Conservation (phyloP, 2,113 vertebrate genomes). For the Pelmatolapia mariae region DNA sequence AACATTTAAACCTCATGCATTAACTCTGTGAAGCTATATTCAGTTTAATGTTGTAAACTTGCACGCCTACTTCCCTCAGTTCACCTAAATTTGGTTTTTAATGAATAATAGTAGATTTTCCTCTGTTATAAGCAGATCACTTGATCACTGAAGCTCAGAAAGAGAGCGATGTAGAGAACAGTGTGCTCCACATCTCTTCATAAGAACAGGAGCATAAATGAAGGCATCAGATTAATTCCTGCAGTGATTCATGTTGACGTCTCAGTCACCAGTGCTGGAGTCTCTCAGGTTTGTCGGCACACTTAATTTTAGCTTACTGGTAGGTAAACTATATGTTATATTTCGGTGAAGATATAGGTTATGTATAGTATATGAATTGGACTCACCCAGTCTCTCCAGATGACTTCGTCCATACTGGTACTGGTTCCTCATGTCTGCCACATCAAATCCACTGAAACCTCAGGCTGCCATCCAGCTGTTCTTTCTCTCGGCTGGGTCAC, state of each 20-base stretch:
- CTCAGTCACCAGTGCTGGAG: neutral
- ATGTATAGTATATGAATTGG: neutral
- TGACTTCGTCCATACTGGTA: constrained; percentile 2
- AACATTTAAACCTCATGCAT: neutral
- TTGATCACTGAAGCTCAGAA: neutral
- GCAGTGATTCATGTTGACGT: neutral
- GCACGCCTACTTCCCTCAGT: neutral
- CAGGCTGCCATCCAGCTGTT: neutral
- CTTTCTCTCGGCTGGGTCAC: neutral
- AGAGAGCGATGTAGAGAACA: neutral
- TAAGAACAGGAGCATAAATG: neutral
- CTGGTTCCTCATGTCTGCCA: constrained; percentile 42
- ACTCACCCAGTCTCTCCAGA: constrained; percentile 41
- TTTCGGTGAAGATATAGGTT: neutral
- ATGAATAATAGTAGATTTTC: neutral
- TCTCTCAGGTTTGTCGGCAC: neutral
- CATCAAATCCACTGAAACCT: neutral
- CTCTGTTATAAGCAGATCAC: neutral
- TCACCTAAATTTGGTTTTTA: neutral
- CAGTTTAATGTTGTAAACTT: fast-evolving
- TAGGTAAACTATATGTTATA: neutral
- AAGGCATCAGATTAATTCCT: neutral
- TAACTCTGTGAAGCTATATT: neutral
- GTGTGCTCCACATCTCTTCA: neutral
- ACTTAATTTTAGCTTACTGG: fast-evolving